Conservation (phyloP, 2,797 vertebrate species). For the Cheirogaleus major region DNA sequence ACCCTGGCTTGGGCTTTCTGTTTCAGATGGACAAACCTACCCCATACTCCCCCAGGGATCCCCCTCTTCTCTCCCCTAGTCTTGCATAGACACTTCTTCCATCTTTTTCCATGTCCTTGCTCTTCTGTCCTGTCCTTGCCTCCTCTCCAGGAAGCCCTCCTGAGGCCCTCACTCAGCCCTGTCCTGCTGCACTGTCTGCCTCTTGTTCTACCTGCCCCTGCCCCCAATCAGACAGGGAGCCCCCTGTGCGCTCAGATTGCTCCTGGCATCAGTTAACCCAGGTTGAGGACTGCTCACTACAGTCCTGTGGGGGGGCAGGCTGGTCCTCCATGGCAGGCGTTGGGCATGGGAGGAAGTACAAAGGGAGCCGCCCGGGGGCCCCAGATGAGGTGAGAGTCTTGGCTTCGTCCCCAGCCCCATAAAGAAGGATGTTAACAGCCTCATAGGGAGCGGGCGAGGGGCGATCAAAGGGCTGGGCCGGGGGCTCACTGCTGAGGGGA, state of each 20-base stretch:
- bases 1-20: neutral
- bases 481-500: neutral
- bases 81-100: neutral
- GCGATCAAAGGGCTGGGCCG: conserved; percentile 53
- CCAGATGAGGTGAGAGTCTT: conserved; percentile 75
- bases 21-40: neutral
- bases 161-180: rapidly evolving
- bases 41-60: too few relatives aligned
- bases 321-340: neutral
- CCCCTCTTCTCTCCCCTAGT: neutral
- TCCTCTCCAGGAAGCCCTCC: conserved; percentile 51
- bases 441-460: conserved; percentile 50
- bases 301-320: neutral
- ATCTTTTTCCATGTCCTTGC: neutral
- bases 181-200: neutral
- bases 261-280: neutral
- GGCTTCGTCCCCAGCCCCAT: conserved; percentile 56
- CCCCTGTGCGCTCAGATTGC: neutral
- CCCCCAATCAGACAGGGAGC: neutral
- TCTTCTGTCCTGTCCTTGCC: neutral
- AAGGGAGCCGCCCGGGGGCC: conserved; percentile 37
- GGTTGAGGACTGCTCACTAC: neutral
- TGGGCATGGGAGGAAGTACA: conserved; percentile 57
- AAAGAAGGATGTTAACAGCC: conserved; percentile 72
- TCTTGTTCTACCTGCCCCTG: neutral